Percentiles rank a stretch among this genome's conserved stretches.
Evolutionary conservation across 2,113 vertebrate species (phyloP).

Genomic region (Spea bombifrons): DNA sequence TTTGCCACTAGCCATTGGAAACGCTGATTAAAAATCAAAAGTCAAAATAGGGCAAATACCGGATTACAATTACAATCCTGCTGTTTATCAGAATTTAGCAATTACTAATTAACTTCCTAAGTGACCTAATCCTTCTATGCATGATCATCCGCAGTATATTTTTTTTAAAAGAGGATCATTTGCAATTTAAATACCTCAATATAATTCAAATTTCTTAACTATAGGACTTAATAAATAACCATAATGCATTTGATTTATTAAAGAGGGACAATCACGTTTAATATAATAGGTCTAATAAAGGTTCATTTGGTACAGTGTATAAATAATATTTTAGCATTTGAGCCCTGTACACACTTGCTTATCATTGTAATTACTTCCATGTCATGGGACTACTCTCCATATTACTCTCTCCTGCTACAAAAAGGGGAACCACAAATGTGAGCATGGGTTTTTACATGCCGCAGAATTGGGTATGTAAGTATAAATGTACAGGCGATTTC

Average conservation of each 20-base stretch:
- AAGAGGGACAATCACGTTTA: background rate
- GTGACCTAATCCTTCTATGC: constrained; percentile 71
- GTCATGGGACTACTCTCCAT: no score
- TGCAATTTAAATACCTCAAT: constrained; percentile 55
- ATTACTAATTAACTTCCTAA: constrained; percentile 70
- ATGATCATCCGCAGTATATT: constrained; percentile 70
- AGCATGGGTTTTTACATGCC: no score
- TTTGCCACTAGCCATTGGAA: constrained; percentile 67
- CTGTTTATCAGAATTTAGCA: constrained; percentile 68
- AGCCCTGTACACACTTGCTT: no score
- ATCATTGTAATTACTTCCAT: no score
- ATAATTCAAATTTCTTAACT: constrained; percentile 24
- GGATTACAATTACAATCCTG: constrained; percentile 63
- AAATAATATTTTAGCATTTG: no score
- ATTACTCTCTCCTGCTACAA: no score
- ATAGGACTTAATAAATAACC: background rate
- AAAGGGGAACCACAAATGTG: no score
- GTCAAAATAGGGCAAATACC: constrained; percentile 64
- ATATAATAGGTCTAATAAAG: no score
- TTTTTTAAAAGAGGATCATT: constrained; percentile 54
- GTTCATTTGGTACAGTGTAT: no score
- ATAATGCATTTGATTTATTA: background rate
- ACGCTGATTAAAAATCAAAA: constrained; percentile 67
- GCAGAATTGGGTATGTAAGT: no score
- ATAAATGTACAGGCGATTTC: no score